A percentile compares a stretch with the other conserved stretches of the same genome.
Evolutionary conservation across 1,140 invertebrate species (phyloP).

Genomic region (Xylocopa sonorina): DNA sequence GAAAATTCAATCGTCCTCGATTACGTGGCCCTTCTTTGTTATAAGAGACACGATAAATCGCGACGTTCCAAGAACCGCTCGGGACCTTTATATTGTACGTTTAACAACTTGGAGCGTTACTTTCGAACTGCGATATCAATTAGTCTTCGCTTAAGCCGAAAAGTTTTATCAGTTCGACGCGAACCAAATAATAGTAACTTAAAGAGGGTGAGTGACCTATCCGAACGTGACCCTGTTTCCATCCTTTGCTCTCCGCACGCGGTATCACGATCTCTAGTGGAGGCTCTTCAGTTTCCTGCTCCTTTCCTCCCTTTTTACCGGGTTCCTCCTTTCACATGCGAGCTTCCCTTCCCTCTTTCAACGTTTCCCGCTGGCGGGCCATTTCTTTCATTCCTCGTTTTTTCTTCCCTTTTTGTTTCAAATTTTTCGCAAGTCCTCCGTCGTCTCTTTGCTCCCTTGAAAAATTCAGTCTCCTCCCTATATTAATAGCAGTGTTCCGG

Average conservation of each 20-base stretch:
- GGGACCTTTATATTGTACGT: neutral
- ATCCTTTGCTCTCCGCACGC: conserved; percentile 18
- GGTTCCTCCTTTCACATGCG: conserved; percentile 37
- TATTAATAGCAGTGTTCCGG: conserved; percentile 9
- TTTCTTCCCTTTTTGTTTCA: neutral
- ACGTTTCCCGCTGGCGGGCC: neutral
- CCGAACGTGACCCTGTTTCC: conserved; percentile 72
- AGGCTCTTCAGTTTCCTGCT: conserved; percentile 38
- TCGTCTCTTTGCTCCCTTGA: neutral
- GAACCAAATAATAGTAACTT: neutral
- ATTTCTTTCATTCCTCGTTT: neutral
- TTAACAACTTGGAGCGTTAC: neutral
- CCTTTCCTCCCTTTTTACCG: conserved; percentile 42
- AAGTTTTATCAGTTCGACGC: neutral
- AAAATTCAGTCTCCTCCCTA: neutral
- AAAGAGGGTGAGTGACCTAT: conserved; percentile 61
- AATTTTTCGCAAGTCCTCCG: neutral
- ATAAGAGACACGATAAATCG: no score
- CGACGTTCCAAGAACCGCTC: no score
- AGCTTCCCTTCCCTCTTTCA: neutral
- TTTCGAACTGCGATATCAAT: neutral
- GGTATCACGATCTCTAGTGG: conserved; percentile 17
- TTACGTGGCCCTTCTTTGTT: neutral
- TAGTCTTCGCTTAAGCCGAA: no score
- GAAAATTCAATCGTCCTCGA: neutral